A percentile compares a stretch with the other conserved stretches of the same genome.
Evolutionary conservation across 2,113 vertebrate species (phyloP).

Genomic region (Barnardius zonarius): DNA sequence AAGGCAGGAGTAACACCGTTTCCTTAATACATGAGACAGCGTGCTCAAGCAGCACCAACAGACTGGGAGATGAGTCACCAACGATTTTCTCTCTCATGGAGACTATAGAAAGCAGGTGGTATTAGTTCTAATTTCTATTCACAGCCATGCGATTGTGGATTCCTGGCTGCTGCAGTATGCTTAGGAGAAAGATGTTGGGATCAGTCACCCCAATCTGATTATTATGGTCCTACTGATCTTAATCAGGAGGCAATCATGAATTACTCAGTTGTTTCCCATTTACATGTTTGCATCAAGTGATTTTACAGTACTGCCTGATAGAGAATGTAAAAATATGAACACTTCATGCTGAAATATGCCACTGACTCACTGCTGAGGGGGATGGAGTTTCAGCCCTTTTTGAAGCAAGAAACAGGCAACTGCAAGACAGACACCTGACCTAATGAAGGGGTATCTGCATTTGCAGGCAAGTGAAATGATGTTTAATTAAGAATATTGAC

Average conservation of each 20-base stretch:
- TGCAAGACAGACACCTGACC: not conserved
- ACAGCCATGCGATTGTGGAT: not conserved
- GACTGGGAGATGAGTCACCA: not conserved
- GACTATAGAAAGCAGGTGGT: not conserved
- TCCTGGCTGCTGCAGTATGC: not conserved
- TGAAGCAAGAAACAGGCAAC: not conserved
- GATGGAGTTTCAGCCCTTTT: not conserved
- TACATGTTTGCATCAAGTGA: not conserved
- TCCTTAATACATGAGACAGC: not conserved
- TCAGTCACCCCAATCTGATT: not conserved
- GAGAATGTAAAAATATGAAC: not conserved
- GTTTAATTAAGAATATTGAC: not conserved
- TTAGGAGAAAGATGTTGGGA: not conserved
- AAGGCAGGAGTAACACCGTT: not conserved
- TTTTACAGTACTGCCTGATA: not conserved
- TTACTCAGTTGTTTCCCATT: not conserved
- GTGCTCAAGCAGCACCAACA: not conserved
- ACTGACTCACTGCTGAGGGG: not conserved
- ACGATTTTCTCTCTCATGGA: not conserved
- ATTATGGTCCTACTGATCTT: not conserved
- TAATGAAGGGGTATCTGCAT: not conserved
- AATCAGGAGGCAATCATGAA: not conserved
- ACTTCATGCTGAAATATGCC: not conserved
- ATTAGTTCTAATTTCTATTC: not conserved
- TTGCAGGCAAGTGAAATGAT: not conserved